Evolutionary conservation across 35 echinoderm and acorn worm species (phyloP).

Genomic region (Heliocidaris erythrogramma): DNA sequence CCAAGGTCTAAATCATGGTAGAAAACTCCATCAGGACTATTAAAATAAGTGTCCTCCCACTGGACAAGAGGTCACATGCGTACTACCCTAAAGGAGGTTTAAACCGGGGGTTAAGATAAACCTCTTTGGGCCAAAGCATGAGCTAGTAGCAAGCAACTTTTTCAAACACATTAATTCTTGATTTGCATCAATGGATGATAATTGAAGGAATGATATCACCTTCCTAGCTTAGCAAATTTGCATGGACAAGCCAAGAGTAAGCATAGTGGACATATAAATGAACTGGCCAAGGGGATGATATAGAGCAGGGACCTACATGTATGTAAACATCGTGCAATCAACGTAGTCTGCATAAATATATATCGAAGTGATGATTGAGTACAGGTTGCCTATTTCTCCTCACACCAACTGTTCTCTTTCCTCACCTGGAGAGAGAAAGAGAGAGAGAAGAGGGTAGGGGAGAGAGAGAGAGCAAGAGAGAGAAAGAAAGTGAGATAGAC

Average conservation of each 20-base stretch:
- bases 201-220: not conserved
- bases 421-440: conserved; percentile 72
- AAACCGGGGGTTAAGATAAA: too few species aligned
- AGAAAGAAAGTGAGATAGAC: not conserved
- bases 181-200: not conserved
- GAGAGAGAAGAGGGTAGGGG: not conserved
- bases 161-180: not conserved
- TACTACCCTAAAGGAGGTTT: too few species aligned
- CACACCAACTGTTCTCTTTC: conserved; percentile 99
- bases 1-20: too few species aligned
- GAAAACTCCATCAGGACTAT: too few species aligned
- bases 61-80: too few species aligned
- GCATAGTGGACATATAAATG: not conserved
- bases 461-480: not conserved
- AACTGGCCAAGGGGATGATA: not conserved
- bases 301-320: not conserved
- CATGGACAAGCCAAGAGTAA: not conserved
- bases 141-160: not conserved
- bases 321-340: not conserved
- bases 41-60: too few species aligned
- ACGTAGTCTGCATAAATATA: conserved; percentile 11
- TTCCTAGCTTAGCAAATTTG: not conserved
- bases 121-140: too few species aligned
- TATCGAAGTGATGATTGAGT: not conserved
- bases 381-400: conserved; percentile 76